Evolutionary conservation across 2,113 vertebrate genomes (phyloP), one percentile per base, ranked within the genome.

Genomic region (Thalassoma bifasciatum): DNA sequence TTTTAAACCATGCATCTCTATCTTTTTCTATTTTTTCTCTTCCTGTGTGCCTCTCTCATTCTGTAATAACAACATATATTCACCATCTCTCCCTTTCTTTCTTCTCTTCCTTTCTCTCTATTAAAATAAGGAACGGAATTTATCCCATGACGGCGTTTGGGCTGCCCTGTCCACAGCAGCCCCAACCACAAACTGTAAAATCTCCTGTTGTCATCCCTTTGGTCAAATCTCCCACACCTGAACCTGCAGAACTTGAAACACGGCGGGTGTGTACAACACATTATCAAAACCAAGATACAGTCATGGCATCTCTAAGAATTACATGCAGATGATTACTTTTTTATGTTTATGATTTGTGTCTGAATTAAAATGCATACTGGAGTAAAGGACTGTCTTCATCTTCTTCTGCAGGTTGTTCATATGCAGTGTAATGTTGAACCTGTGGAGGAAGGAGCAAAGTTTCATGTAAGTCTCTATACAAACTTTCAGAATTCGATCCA

Each of bases 341-440:
- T 38, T 1, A 13, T 71, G 16, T 36, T 50, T 14, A 57, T 14
- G 10, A 50, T 22, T 2, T 21, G 2, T 44, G 10, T 36, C 37
- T 63, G 10, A 64, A 19, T 51, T 8, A 52, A 22, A 9, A 38
- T 46, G 4, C 12, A 24, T 10, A 64, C 1, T 46, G 30, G 34
- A 23, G 6, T 1, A 51, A 47, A 49, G 17, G 34, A 22, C 2
- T 13, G 19, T 36, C 57, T 70, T 58, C 10, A 51, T 4, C 30
- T 66, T 68, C 49, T 75, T 2, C 79, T 83, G 0, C 88, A 99
- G 98, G 96, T 98, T 61, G 93, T 97, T 79, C 94, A 98, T 61
- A 98, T 99, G 97, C 97, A 99, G 86, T 99, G 98, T 87, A 99
- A 96, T 89, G 95, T 97, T 5, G 98, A 99, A 79, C 93, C 95